phyloP scores from a whole-genome alignment of 2,797 vertebrate species.

The Manis javanica region DNA sequence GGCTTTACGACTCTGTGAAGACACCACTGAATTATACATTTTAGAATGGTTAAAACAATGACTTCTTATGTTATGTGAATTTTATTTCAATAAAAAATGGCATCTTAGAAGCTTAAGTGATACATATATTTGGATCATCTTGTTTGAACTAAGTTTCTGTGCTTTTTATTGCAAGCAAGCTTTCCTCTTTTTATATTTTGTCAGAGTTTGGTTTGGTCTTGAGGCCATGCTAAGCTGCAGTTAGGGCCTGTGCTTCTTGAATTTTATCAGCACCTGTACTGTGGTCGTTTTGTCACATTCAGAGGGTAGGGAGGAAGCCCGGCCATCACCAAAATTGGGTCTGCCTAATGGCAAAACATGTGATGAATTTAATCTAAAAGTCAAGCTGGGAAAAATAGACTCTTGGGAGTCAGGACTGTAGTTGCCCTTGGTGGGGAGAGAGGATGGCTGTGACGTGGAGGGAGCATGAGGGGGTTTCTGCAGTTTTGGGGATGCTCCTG shows the following conservation, averaged over 20 bases:
- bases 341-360: not conserved
- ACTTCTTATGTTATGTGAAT: not conserved
- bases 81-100: constrained; percentile 57
- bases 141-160: constrained; percentile 47
- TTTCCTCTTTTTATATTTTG: constrained; percentile 32
- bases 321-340: not conserved
- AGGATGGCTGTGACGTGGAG: not conserved
- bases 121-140: constrained; percentile 43
- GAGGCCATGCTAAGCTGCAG: not conserved
- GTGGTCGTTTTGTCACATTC: not conserved
- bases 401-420: not conserved
- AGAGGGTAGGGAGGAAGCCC: not conserved
- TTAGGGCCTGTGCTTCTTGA: not conserved
- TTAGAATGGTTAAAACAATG: constrained; percentile 18
- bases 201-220: constrained; percentile 36
- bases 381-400: not conserved
- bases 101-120: constrained; percentile 34
- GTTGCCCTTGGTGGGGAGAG: not conserved
- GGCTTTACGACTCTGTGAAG: not conserved
- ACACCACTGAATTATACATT: not conserved
- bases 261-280: not conserved
- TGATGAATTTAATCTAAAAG: constrained; percentile 31
- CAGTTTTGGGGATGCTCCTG: not conserved
- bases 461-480: not conserved
- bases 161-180: constrained; percentile 30